Base-by-base conservation (phyloP, 2,888 invertebrate species). In the Choreutis nemorana region DNA sequence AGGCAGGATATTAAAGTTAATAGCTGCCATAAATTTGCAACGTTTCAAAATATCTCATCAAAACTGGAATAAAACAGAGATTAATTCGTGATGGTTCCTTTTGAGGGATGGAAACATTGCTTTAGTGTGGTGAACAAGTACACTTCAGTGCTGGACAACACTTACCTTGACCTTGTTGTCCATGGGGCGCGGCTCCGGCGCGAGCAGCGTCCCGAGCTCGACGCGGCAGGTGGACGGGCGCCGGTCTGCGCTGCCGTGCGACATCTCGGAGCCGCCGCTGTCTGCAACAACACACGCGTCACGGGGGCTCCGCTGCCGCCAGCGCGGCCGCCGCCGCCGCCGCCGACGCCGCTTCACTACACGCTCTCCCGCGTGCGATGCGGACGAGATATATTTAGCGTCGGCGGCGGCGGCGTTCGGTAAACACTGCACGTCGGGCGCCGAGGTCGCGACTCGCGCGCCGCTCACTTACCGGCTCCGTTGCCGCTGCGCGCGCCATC, bases 161-260 rank as follows among this genome's bases (percentile, higher is more conserved):
- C 80, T 56, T 72, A 88, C 89, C 84, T 89, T 89, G 54, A 89
- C 87, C 77, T 88, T 89, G 62, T 86, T 87, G 73, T 87, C 87
- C 50, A 80, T 81, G 43, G 80, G 79, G 44, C 86, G 85, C 62
- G 85, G 86, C 62, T 86, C 86, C 45, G 85, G 72, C 55, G 83
- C 83, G 57, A 83, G 79, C 51, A 82, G 79, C 56, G 81, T 71
- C 45, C 85, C 85, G 63, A 87, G 82, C 64, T 87, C 86, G 45
- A 78, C 73, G 63, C 77, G 67, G 58, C 79, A 71, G 47, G 77
- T 73, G 67, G 75, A 67, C 50, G 71, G 60, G 47, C 72, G 71
- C 35, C 68, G 61, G 48, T 72, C 73, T 44, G 48, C 48, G 45
- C 50, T 48, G 44, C 51, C 41, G 39, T 25, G 31, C 28, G 29